Evolutionary conservation across 2,888 invertebrate genomes (phyloP), one percentile per base, ranked within the genome.

Genomic region (Siphlonurus alternatus): DNA sequence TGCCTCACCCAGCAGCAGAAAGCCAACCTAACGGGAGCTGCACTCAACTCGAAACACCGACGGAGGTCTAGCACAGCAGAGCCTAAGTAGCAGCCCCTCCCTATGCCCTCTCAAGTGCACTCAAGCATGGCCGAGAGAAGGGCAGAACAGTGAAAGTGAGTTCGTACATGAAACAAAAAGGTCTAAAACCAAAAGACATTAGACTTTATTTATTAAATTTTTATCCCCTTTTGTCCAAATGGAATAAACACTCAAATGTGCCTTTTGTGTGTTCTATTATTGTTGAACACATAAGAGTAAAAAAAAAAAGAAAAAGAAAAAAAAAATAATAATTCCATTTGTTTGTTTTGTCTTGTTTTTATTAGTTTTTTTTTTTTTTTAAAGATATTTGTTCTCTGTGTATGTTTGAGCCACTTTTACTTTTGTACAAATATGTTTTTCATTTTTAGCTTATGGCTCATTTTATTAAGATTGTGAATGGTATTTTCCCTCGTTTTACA

Each of bases 1-100:
- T 64, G 64, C 51, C 53, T 59, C 53, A 59, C 38, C 51, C 64
- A 64, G 60, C 64, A 64, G 60, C 64, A 64, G 60, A 64, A 59
- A n/a, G 60, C 51, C n/a, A 63, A 59, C 25, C 63, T 51, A 22
- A 59, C 63, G 18, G 63, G 56, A 19, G 63, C 63, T 24, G 63
- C 63, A 25, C 15, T 56, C 7, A 56, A 56, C 20, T 56, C 61
- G 7, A 64, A 64, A 19, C 64, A 60, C 22, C 25, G 61, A 22
- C 51, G 64, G 53, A 38, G 64, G 24, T 60, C 64, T 53, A 64
- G 64, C 23, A 61, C 56, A 18, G 56, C 56, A 20, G 56, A 56
- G n/a, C 56, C 56, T 20, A 56, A 56, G n/a, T 56, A 38, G 38
- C 38, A 38, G 38, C 15, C 15, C 7, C 38, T 38, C 38, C 15